phyloP scores from a whole-genome alignment of 2,113 vertebrate genomes.

The Hyla sarda region DNA sequence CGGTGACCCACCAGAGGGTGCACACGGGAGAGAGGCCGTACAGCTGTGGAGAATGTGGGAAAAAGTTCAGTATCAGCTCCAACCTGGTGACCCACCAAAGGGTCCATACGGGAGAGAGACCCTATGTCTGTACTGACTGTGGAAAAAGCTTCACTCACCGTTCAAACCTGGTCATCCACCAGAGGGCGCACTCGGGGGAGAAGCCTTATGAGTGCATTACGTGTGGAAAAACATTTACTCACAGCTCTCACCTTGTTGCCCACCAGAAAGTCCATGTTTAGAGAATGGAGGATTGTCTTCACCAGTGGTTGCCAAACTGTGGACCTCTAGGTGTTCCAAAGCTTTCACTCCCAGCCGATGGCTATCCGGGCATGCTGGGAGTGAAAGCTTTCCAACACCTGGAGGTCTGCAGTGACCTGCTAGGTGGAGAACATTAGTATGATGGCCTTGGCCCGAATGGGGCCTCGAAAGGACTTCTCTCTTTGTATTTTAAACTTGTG shows the following conservation, averaged over 20 bases:
- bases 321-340: too few relatives aligned
- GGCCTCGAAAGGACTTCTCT: not conserved
- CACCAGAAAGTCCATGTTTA: constrained; percentile 52
- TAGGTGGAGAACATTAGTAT: not conserved
- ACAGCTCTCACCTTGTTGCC: constrained; percentile 46
- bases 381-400: too few relatives aligned
- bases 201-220: constrained; percentile 42
- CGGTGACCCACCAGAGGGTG: constrained; percentile 43
- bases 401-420: not conserved
- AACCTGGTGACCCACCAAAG: constrained; percentile 52
- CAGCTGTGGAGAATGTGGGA: constrained; percentile 49
- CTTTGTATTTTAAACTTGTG: not conserved
- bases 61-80: constrained; percentile 51
- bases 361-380: too few relatives aligned
- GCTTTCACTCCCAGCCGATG: too few relatives aligned
- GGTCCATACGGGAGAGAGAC: constrained; percentile 56
- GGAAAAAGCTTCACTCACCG: constrained; percentile 56
- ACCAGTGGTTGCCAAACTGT: too few relatives aligned
- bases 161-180: constrained; percentile 53
- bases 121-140: constrained; percentile 53
- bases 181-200: constrained; percentile 45
- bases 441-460: not conserved
- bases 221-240: constrained; percentile 46
- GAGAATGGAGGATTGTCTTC: not conserved
- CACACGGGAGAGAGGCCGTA: constrained; percentile 41